Evolutionary conservation across 2,888 invertebrate species (phyloP), one percentile per base, ranked within the genome.

Genomic region (Leucozona laternaria): DNA sequence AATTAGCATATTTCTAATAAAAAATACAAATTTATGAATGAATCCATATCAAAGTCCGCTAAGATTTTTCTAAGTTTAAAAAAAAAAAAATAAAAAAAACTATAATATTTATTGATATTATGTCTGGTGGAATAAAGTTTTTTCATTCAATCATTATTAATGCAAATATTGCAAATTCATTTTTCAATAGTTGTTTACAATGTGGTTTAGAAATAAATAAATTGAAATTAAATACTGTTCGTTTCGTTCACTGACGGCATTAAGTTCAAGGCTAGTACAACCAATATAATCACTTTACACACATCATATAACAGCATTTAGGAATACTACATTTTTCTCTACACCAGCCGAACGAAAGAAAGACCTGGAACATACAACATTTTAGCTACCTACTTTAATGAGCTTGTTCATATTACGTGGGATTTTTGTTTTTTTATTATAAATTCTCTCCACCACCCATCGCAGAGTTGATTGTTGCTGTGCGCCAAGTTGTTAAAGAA

Each of bases 181-280:
- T 55, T 55, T 17, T 68, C 60, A 60, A 57, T 45, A 48, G 48
- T 57, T 58, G 66, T 68, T 79, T 73, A 60, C 58, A 37, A 71
- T 57, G 4, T 25, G 22, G 37, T 22, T 53, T 15, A 60, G 40
- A 60, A 22, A n/a, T 40, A 13, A 37, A 17, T 4, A 60, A 62
- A 13, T 20, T 28, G 7, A 25, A 34, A 22, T 17, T 31, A 28
- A 70, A 48, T 62, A 75, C 50, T 55, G 31, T 50, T 50, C 25
- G 50, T 48, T 76, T 58, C 75, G 70, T 84, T 76, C 58, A 71
- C 75, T 84, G 71, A 60, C 57, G 79, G 28, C 75, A 71, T 66
- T 79, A 84, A 84, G 84, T 84, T 84, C 84, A 84, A 84, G 84
- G 84, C 71, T 79, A 76, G 71, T 53, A 84, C 75, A 48, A 37